Conservation (phyloP, 1,140 invertebrate species). For the Patella vulgata region DNA sequence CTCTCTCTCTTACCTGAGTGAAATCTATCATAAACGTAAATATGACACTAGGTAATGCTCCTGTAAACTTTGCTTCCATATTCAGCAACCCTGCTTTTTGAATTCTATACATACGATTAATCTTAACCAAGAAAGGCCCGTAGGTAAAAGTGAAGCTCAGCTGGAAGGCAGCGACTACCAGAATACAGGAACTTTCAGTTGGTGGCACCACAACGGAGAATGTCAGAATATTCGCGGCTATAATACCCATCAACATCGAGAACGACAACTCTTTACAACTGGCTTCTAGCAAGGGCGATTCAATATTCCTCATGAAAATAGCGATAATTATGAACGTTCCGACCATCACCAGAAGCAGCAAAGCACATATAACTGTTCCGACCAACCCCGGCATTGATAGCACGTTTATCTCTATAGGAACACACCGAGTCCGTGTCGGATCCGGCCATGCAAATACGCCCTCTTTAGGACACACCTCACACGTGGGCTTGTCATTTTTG, state of each 20-base stretch:
- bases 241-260: conserved; percentile 45
- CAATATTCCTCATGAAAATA: conserved; percentile 34
- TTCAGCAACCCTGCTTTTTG: conserved; percentile 78
- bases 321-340: conserved; percentile 25
- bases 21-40: too few relatives aligned
- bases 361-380: conserved; percentile 66
- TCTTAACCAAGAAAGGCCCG: conserved; percentile 85
- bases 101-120: conserved; percentile 88
- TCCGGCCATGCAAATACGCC: conserved; percentile 50
- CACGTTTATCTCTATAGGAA: conserved; percentile 45
- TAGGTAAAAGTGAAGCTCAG: conserved; percentile 78
- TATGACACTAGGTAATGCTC: too few relatives aligned
- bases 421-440: conserved; percentile 69
- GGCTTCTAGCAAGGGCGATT: conserved; percentile 53
- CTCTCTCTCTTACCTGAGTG: too few relatives aligned
- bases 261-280: conserved; percentile 43
- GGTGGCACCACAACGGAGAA: conserved; percentile 68
- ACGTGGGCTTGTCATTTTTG: too few relatives aligned
- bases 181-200: conserved; percentile 77
- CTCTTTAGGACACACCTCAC: conserved; percentile 33
- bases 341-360: conserved; percentile 69
- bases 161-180: conserved; percentile 77
- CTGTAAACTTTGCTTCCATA: too few relatives aligned
- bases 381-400: conserved; percentile 46
- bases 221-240: conserved; percentile 36